Base-by-base conservation (phyloP, 2,888 invertebrate species). In the Ellobium chinense region DNA sequence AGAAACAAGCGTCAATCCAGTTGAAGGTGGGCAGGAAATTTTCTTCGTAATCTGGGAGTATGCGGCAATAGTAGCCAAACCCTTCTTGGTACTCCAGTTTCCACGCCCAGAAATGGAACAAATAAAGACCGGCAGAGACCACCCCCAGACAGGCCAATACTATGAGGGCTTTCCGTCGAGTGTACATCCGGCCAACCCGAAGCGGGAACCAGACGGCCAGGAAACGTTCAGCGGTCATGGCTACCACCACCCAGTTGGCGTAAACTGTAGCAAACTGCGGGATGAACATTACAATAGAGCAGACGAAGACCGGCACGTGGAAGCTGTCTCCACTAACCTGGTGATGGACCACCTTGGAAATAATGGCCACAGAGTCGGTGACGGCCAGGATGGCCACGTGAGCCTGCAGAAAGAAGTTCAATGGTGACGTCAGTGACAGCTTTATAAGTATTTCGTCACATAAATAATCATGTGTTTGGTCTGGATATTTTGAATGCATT, bases 171-270 rank as follows among this genome's bases (percentile, higher is more conserved):
- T 81, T 83, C 66, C 73, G 81, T 7, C 82, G 79, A 24, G 82
- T 80, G 69, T 83, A 83, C 65, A 83, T 83, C 56, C 82, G 80
- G 36, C 77, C 87, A 0, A 90, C 89, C 69, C 86, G 84, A 12
- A 90, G 84, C 0, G 91, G 91, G 56, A 89, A 88, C 86, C 87
- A 88, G n/a, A 91, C 88, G 24, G 91, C 91, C 14, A 90, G 80
- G 72, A 89, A 88, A 0, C 91, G 85, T 78, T 91, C 91, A 3
- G 87, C 63, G 9, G 91, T 90, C 88, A 91, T 89, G 36, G 87
- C 87, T 24, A 91, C 91, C 18, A 91, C 83, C 21, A 90, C 85
- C 91, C 91, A 91, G 81, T 89, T 89, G 37, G 89, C 85, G 76
- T 87, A 89, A 79, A 84, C 83, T 74, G 87, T 84, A 14, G 88